These are phyloP conservation scores for Malacoctenus gilli DNA, from an alignment of 2,797 vertebrate species.

Conservation along the genomic window DNA sequence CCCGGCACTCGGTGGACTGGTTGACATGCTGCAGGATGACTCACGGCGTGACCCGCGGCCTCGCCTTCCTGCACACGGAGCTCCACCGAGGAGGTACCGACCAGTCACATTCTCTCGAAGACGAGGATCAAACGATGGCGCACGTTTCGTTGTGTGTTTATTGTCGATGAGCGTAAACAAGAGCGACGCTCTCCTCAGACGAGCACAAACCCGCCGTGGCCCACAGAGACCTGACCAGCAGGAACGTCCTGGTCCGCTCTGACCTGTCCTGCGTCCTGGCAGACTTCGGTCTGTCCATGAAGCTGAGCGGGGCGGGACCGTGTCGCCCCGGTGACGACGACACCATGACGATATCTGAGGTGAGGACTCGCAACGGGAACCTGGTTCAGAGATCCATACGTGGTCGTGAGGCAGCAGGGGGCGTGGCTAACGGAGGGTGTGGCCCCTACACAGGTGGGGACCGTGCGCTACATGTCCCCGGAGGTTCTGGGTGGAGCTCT, in stretches of 20 bases:
- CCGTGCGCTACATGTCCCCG: slow-evolving; percentile 95
- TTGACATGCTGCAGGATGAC: slow-evolving; percentile 90
- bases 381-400: too few species aligned
- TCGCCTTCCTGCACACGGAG: slow-evolving; percentile 95
- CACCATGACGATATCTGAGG: slow-evolving; percentile 94
- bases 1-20: slow-evolving; percentile 90
- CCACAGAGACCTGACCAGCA: slow-evolving; percentile 94
- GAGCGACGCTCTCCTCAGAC: too few species aligned
- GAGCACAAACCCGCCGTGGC: slow-evolving; percentile 93
- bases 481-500: slow-evolving; percentile 95
- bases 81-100: slow-evolving; percentile 87
- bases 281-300: slow-evolving; percentile 95
- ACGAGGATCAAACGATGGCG: too few species aligned
- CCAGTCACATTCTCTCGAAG: too few species aligned
- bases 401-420: too few species aligned
- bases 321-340: slow-evolving; percentile 91
- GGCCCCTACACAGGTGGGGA: slow-evolving; percentile 85
- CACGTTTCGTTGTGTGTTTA: too few species aligned
- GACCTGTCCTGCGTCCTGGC: slow-evolving; percentile 92
- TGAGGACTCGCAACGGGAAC: slow-evolving; percentile 45
- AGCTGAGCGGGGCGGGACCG: slow-evolving; percentile 86
- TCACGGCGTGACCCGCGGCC: slow-evolving; percentile 90
- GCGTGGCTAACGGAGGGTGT: neutral
- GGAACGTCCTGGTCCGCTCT: slow-evolving; percentile 91
- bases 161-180: too few species aligned